A percentile compares a stretch with the other conserved stretches of the same genome.
Conservation (phyloP, 2,888 invertebrate genomes). For the Ischnus inquisitorius region DNA sequence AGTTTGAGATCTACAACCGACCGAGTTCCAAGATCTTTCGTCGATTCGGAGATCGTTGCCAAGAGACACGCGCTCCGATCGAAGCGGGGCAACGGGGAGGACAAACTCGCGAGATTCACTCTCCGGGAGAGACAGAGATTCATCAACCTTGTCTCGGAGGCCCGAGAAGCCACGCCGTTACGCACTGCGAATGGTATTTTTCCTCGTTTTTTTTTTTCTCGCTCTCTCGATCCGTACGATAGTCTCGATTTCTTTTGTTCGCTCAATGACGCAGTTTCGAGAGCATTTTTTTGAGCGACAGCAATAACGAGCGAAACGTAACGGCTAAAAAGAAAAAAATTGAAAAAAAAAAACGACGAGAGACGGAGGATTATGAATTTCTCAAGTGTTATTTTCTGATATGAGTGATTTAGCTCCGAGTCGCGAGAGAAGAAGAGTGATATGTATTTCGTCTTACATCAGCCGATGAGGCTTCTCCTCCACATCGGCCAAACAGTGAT, state of each 20-base stretch:
- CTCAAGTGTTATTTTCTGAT: conserved; percentile 82
- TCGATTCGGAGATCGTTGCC: conserved; percentile 65
- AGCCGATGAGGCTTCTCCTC: conserved; percentile 42
- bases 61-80: conserved; percentile 30
- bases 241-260: conserved; percentile 50
- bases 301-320: conserved; percentile 9
- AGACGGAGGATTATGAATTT: conserved; percentile 80
- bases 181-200: too few relatives aligned
- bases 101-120: conserved; percentile 1
- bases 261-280: conserved; percentile 59
- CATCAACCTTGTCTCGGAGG: conserved; percentile 15
- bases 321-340: neutral
- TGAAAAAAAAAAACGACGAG: neutral
- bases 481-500: conserved; percentile 81
- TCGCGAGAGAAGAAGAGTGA: conserved; percentile 37
- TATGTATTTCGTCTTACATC: conserved; percentile 26
- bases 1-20: conserved; percentile 54
- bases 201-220: too few relatives aligned
- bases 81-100: neutral
- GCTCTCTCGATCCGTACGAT: neutral
- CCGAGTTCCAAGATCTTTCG: conserved; percentile 58
- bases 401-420: conserved; percentile 80
- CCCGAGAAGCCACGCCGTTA: neutral
- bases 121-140: conserved; percentile 17
- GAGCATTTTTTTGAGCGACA: conserved; percentile 17